phyloP scores from a whole-genome alignment of 2,888 invertebrate genomes.

The Lasioglossum lativentre region DNA sequence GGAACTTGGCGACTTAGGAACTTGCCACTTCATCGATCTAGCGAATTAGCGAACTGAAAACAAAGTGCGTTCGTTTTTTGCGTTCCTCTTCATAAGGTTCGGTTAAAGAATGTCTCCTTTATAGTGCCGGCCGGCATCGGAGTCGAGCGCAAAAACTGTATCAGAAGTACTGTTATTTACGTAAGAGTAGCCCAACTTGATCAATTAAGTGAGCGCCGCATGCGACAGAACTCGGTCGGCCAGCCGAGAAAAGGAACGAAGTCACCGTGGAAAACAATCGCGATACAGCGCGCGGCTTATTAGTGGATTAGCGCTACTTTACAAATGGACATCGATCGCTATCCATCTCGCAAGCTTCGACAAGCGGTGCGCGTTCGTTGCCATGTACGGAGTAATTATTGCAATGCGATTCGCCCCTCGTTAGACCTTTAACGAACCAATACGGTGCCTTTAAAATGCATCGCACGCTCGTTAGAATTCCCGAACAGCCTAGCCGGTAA shows the following conservation, averaged over 20 bases:
- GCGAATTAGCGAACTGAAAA: not conserved
- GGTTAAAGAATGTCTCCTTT: not conserved
- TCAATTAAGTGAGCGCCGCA: constrained; percentile 2
- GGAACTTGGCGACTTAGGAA: not conserved
- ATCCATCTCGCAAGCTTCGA: constrained; percentile 38
- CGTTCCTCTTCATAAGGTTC: not conserved
- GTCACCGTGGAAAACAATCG: constrained; percentile 46
- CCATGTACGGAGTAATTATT: constrained; percentile 77
- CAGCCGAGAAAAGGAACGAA: constrained; percentile 15
- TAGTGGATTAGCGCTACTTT: constrained; percentile 54
- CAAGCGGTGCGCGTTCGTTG: constrained; percentile 55
- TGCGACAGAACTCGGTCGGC: not conserved
- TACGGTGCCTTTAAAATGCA: constrained; percentile 43
- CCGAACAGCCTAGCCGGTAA: constrained; percentile 36
- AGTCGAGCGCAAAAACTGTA: not conserved
- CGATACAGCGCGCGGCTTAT: constrained; percentile 49
- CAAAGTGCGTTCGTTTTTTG: not conserved
- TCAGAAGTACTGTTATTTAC: constrained; percentile 3
- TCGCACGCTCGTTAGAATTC: constrained; percentile 58
- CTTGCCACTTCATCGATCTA: not conserved
- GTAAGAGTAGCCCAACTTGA: constrained; percentile 26
- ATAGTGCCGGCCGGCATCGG: not conserved
- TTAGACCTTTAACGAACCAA: constrained; percentile 65
- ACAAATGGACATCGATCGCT: constrained; percentile 60
- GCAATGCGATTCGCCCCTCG: constrained; percentile 71